Percentiles rank a stretch among this genome's conserved stretches.
Evolutionary conservation across 2,797 vertebrate genomes (phyloP).

Genomic region (Cryptoprocta ferox): DNA sequence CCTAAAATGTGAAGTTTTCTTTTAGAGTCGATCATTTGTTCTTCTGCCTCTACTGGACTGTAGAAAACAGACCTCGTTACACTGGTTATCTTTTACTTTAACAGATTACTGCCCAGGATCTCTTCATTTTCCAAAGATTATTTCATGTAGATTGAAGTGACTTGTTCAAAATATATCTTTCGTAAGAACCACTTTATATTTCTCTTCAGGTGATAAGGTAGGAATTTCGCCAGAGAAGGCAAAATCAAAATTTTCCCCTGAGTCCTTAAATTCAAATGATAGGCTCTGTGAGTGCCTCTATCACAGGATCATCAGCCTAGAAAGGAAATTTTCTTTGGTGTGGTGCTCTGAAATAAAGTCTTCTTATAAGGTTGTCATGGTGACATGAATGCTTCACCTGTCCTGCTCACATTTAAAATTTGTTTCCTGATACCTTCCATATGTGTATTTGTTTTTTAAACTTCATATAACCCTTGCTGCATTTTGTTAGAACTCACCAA

Average conservation of each 20-base stretch:
- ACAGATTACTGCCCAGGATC: slow-evolving; percentile 27
- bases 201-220: slow-evolving; percentile 72
- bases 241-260: slow-evolving; percentile 39
- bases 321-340: slow-evolving; percentile 56
- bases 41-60: neutral
- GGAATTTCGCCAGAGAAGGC: slow-evolving; percentile 69
- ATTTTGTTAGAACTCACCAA: neutral
- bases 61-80: neutral
- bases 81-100: slow-evolving; percentile 28
- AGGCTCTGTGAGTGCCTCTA: slow-evolving; percentile 45
- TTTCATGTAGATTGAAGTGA: slow-evolving; percentile 54
- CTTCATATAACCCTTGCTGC: neutral
- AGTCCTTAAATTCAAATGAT: slow-evolving; percentile 70
- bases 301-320: slow-evolving; percentile 38
- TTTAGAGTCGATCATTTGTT: neutral
- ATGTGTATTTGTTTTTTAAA: neutral
- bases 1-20: neutral
- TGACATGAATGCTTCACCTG: slow-evolving; percentile 51
- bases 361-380: slow-evolving; percentile 51
- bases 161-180: slow-evolving; percentile 79
- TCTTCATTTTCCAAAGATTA: slow-evolving; percentile 77
- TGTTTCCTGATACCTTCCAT: neutral
- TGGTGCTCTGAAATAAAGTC: slow-evolving; percentile 65
- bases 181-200: slow-evolving; percentile 72
- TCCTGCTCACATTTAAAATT: slow-evolving; percentile 26